Evolutionary conservation across 2,113 vertebrate genomes (phyloP).

Genomic region (Mormyrus iriodes): DNA sequence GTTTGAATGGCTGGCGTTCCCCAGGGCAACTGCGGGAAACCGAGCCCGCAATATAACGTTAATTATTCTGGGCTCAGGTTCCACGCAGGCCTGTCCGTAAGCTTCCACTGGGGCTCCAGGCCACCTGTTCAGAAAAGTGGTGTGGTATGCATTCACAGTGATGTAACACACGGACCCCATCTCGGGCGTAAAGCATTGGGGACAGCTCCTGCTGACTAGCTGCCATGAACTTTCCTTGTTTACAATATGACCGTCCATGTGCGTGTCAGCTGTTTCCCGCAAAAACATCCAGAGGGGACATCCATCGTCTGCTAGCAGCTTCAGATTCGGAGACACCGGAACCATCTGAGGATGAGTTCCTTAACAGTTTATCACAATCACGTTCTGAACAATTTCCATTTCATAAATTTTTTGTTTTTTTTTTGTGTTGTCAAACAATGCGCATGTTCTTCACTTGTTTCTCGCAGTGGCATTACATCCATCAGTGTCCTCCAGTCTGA

Average conservation of each 20-base stretch:
- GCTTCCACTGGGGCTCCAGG: slow-evolving; percentile 28
- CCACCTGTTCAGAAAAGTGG: slow-evolving; percentile 47
- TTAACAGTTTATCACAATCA: slow-evolving; percentile 66
- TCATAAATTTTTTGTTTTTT: not conserved
- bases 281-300: slow-evolving; percentile 40
- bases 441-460: not conserved
- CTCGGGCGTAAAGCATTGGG: slow-evolving; percentile 44
- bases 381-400: slow-evolving; percentile 15
- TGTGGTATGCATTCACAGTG: slow-evolving; percentile 16
- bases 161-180: not conserved
- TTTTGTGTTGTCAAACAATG: not conserved
- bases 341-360: slow-evolving; percentile 43
- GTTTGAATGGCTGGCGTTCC: slow-evolving; percentile 29
- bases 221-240: slow-evolving; percentile 50
- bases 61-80: slow-evolving; percentile 44
- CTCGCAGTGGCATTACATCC: not conserved
- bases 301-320: slow-evolving; percentile 36
- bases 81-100: slow-evolving; percentile 37
- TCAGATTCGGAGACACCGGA: slow-evolving; percentile 27
- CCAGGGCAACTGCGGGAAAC: slow-evolving; percentile 7
- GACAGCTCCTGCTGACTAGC: slow-evolving; percentile 44
- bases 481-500: not conserved
- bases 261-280: slow-evolving; percentile 48
- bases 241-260: slow-evolving; percentile 45
- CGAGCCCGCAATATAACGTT: slow-evolving; percentile 34